Percentiles rank a stretch among this genome's conserved stretches.
Conservation (phyloP, 2,888 invertebrate genomes). For the Cantharis lateralis region DNA sequence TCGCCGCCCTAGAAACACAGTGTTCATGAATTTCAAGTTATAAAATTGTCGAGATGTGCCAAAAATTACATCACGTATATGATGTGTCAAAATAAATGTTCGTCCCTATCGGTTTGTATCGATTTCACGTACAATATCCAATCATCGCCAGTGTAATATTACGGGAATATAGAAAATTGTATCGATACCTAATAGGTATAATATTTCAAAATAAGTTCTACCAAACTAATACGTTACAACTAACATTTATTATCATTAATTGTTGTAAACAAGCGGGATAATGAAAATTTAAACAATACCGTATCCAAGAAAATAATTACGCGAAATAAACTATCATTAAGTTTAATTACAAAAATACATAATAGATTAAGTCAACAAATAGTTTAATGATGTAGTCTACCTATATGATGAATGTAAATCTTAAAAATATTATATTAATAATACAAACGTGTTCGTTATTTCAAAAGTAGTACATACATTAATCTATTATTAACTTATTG, state of each 20-base stretch:
- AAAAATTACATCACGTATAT: slow-evolving; percentile 14
- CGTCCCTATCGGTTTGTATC: not conserved
- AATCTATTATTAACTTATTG: not conserved
- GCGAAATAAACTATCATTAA: not conserved
- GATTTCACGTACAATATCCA: not conserved
- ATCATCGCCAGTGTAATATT: not conserved
- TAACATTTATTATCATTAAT: not conserved
- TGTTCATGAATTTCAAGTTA: slow-evolving; percentile 8
- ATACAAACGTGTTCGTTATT: not conserved
- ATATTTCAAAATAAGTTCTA: not conserved
- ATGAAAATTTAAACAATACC: not conserved
- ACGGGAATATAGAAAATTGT: not conserved
- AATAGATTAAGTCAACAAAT: not conserved
- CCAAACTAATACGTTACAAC: not conserved
- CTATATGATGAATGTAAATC: not conserved
- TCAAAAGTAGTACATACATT: not conserved
- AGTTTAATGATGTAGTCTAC: not conserved
- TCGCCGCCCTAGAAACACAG: slow-evolving; percentile 76
- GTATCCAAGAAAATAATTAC: not conserved
- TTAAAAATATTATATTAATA: not conserved
- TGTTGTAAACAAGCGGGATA: not conserved
- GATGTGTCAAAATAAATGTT: slow-evolving; percentile 1
- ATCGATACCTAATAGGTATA: not conserved
- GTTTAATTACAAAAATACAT: not conserved
- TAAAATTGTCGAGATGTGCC: slow-evolving; percentile 8